A percentile compares a stretch with the other conserved stretches of the same genome.
Conservation (phyloP, 2,888 invertebrate genomes). For the Diaphora mendica region DNA sequence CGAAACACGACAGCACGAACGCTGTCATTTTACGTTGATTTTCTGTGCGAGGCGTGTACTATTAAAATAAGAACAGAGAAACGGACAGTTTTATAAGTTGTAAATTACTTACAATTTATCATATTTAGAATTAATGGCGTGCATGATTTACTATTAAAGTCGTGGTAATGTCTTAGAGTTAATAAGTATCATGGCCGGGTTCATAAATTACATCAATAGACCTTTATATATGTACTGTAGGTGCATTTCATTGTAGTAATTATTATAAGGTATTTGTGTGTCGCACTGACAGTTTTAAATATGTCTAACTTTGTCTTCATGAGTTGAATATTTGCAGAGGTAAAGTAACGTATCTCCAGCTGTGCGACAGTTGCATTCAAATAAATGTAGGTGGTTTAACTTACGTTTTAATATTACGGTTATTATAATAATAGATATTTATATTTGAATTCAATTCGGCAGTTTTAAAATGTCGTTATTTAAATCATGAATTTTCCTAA, state of each 20-base stretch:
- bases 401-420: no score
- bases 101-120: not conserved
- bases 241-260: not conserved
- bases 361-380: not conserved
- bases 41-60: not conserved
- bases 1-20: no score
- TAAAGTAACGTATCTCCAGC: not conserved
- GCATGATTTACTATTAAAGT: not conserved
- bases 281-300: not conserved
- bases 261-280: not conserved
- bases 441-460: no score
- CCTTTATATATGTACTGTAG: not conserved
- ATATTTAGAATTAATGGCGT: not conserved
- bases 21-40: no score
- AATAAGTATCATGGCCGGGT: not conserved
- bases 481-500: no score
- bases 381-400: not conserved
- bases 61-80: not conserved
- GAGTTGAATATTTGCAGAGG: not conserved
- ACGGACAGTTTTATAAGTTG: not conserved
- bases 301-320: not conserved
- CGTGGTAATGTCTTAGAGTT: not conserved
- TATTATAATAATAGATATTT: no score
- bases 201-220: not conserved
- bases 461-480: not conserved